Evolutionary conservation across 2,888 invertebrate genomes (phyloP), one percentile per base, ranked within the genome.

Genomic region (Phalera bucephala): DNA sequence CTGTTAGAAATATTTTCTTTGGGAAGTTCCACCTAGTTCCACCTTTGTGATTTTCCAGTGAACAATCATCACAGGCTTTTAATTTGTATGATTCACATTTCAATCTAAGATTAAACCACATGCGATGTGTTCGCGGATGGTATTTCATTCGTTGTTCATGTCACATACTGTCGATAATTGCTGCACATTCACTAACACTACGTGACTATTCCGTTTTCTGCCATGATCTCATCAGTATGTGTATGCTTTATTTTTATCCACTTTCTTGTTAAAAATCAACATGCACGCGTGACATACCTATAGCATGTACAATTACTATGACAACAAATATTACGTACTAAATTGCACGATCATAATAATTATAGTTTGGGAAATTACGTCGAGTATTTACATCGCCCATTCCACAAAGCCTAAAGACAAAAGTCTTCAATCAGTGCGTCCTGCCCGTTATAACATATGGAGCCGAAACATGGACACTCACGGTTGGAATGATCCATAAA

Each of bases 111-210:
- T 13, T 5, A 22, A 32, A 35, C 21, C 12, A 22, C 15, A 20
- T 11, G 26, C 31, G 22, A 17, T 27, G 19, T 30, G 12, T 21
- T 26, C 23, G 30, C 20, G 19, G 20, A 33, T 22, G 37, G 34
- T 27, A 22, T 33, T 19, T 32, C 36, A 37, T 36, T 47, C 47
- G 31, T 32, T 21, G 34, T 41, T 40, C 37, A 38, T 38, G 45
- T 50, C 42, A 31, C 55, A 52, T 45, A 31, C 59, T 34, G 33
- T 36, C 43, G 42, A 44, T 55, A 59, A 55, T 49, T 37, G 30
- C 33, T 30, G 23, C 40, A 45, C 46, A 55, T 45, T 52, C 38
- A 36, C 52, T 54, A 33, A 32, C 34, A 47, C 49, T 45, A 52
- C 46, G 45, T 49, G 55, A 43, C 45, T 36, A 40, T 33, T 47